These are phyloP conservation scores for Formica selysi DNA, from an alignment of 1,140 invertebrate species.

Conservation along the genomic window DNA sequence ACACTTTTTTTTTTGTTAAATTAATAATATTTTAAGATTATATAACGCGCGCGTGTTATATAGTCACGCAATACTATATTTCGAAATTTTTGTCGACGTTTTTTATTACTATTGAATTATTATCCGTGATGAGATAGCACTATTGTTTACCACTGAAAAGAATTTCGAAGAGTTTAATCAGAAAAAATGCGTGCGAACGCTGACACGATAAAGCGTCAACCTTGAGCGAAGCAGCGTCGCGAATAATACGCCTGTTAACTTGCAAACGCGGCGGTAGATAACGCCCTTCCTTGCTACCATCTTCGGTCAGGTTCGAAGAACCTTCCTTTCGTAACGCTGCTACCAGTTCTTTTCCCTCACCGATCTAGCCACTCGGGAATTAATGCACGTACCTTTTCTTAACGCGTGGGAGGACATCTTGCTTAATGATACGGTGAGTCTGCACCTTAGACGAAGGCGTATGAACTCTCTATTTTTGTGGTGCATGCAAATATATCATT, in stretches of 20 bases:
- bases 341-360: constrained; percentile 70
- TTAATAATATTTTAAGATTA: constrained; percentile 1
- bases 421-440: constrained; percentile 58
- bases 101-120: neutral
- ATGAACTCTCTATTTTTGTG: constrained; percentile 42
- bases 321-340: constrained; percentile 74
- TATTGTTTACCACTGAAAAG: neutral
- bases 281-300: constrained; percentile 65
- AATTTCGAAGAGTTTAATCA: neutral
- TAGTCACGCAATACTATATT: neutral
- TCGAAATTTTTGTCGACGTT: neutral
- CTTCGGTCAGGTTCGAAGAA: constrained; percentile 71
- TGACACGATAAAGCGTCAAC: constrained; percentile 23
- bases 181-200: neutral
- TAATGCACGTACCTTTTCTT: constrained; percentile 71
- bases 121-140: neutral
- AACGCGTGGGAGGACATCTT: constrained; percentile 73
- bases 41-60: neutral
- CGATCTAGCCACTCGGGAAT: constrained; percentile 44
- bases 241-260: constrained; percentile 39
- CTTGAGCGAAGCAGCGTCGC: constrained; percentile 35
- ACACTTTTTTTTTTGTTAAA: neutral
- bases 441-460: constrained; percentile 50
- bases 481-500: constrained; percentile 53
- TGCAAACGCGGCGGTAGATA: constrained; percentile 51